phyloP scores from a whole-genome alignment of 2,113 vertebrate species.

The Thomomys bottae region DNA sequence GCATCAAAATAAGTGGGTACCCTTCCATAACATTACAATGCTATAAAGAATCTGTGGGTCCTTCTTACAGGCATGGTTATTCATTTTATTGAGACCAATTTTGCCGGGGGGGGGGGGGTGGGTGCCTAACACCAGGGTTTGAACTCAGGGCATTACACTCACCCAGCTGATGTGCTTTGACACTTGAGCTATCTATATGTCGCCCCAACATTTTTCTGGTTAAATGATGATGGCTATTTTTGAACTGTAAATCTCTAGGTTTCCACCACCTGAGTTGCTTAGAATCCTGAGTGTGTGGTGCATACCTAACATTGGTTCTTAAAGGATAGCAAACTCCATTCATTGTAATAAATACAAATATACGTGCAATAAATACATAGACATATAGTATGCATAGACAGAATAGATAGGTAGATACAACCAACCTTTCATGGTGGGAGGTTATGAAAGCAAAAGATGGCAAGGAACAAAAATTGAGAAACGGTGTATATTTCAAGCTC shows the following conservation, averaged over 20 bases:
- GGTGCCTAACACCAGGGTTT: no score
- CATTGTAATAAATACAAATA: neutral
- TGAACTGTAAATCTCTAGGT: no score
- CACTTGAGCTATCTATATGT: no score
- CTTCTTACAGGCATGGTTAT: neutral
- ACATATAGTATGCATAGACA: neutral
- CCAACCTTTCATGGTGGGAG: neutral
- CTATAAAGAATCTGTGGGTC: neutral
- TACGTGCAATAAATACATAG: neutral
- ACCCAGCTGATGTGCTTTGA: no score
- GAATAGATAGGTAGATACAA: neutral
- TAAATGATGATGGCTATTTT: no score
- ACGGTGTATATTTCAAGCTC: neutral
- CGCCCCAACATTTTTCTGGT: no score
- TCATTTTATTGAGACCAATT: neutral
- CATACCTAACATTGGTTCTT: neutral
- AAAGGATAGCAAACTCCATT: neutral
- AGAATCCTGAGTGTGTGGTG: no score
- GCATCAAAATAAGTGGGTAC: no score
- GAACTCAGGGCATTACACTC: no score
- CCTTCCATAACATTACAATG: neutral
- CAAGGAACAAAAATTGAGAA: slow-evolving; percentile 1
- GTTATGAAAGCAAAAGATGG: neutral
- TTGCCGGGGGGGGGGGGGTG: no score
- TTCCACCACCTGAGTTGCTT: no score